Evolutionary conservation across 64 coral and sea anemone species (phyloP), one percentile per base, ranked within the genome.

Genomic region (Actinia equina): DNA sequence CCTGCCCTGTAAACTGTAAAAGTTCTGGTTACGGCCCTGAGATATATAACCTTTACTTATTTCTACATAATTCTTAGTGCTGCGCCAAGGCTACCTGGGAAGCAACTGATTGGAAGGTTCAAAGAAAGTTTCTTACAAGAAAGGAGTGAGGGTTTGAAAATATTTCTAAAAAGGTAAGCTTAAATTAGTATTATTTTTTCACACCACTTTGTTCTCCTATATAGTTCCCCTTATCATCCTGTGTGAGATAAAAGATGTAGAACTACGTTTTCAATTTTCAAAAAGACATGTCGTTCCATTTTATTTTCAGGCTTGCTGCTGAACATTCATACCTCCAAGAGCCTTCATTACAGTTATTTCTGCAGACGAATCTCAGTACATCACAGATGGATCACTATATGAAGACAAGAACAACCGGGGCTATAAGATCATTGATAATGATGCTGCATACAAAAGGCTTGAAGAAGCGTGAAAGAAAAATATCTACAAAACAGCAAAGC

Each of bases 71-170:
- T 57, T 57, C 11, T 13, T 41, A 96, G 94, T 17, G 30, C 46
- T 71, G 85, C 82, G 19, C 94, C 94, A 90, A 89, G 71, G 30
- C 91, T 96, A 2, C 94, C 94, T 46, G 71, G 88, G 76, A 96
- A 96, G 52, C 88, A 89, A 71, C n/a, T 93, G 63, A 85, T 96
- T 93, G 94, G 94, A 17, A 85, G 94, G 0, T 96, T 96, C 46
- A 96, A 96, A 87, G 94, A 96, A 3, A 90, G 69, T 49, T 96
- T 96, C 80, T 84, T 96, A 37, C 62, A 71, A 62, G 85, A 90
- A 53, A 89, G 94, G 25, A 83, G 89, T 51, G 22, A 83, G 43
- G 94, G 94, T 53, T 69, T 96, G 62, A 77, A 90, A 80, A 84
- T 58, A 44, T 96, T 96, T 86, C 49, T 96, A 16, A 88, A 82